Evolutionary conservation across 64 coral and sea anemone genomes (phyloP), one percentile per base, ranked within the genome.

Genomic region (Stylophora pistillata): DNA sequence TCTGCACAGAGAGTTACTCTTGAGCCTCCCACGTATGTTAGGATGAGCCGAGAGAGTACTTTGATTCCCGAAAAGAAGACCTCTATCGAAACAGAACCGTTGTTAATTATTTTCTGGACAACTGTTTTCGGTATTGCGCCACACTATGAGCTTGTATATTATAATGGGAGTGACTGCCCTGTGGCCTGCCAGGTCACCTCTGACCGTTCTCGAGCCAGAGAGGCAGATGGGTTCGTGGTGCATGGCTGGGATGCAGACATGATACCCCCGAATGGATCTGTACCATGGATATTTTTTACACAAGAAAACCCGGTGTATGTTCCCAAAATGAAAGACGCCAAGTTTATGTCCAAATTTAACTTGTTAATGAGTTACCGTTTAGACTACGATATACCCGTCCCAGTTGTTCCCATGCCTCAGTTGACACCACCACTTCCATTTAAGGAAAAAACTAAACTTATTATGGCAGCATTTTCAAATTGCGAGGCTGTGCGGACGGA

Each of bases 221-320:
- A 85, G 2, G 89, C 69, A 10, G 55, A 65, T 3, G 89, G 63
- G 1, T 74, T 85, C 32, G 69, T 91, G 0, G 21, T 91, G n/a
- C 89, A 91, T 63, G 64, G 78, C 25, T 65, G 89, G 29, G 79
- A 91, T 41, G 18, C 69, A n/a, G 59, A 61, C 60, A 61, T 79
- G 30, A 10, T 53, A 18, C 77, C 78, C 7, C 59, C 59, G 3
- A 57, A 41, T 0, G 29, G 28, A 14, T 83, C 55, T 18, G 27
- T 85, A 20, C 78, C 89, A 16, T 85, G 79, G 58, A 84, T 91
- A 0, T 33, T 91, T 20, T 68, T 60, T 0, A 57, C 89, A 55
- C 66, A 85, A n/a, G 89, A 91, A 27, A 91, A 91, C 32, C 89
- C 89, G 23, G 79, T 91, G 2, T 84, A 84, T 34, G 84, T 78